Percentiles rank a stretch among this genome's conserved stretches.
These are phyloP conservation scores for Uloborus diversus DNA, from an alignment of 1,140 invertebrate species.

Conservation along the genomic window DNA sequence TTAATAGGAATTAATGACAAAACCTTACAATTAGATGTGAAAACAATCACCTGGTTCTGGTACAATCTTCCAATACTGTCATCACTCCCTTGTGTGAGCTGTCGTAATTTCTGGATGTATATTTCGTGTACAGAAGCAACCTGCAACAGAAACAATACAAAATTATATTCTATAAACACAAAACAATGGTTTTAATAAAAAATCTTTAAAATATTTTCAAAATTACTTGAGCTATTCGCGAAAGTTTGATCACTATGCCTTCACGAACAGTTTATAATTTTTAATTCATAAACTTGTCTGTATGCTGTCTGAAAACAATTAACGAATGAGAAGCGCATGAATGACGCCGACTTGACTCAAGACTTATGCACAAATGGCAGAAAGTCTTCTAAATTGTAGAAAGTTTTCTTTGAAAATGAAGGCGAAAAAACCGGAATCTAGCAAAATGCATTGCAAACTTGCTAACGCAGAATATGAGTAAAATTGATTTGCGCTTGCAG, in stretches of 20 bases:
- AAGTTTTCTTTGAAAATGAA: too few relatives aligned
- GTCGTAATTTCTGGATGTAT: conserved; percentile 13
- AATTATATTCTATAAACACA: not conserved
- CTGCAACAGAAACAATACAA: not conserved
- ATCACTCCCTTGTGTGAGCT: conserved; percentile 20
- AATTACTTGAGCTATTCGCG: not conserved
- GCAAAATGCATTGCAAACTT: too few relatives aligned
- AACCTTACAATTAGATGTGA: too few relatives aligned
- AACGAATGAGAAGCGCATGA: not conserved
- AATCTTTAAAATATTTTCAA: not conserved
- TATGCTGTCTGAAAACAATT: not conserved
- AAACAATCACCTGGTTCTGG: conserved; percentile 32
- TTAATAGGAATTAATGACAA: not conserved
- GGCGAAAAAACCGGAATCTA: too few relatives aligned
- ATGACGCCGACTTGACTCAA: too few relatives aligned
- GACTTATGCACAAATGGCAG: too few relatives aligned
- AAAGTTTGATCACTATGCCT: not conserved
- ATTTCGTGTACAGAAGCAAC: conserved; percentile 3
- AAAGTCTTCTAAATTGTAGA: too few relatives aligned
- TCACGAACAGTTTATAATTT: not conserved
- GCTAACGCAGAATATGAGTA: too few relatives aligned
- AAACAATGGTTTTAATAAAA: not conserved
- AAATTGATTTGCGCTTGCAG: too few relatives aligned
- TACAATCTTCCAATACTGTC: conserved; percentile 36
- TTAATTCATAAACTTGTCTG: not conserved